Base-by-base conservation (phyloP, 2,888 invertebrate species). In the Sceliomorpha sp. region DNA sequence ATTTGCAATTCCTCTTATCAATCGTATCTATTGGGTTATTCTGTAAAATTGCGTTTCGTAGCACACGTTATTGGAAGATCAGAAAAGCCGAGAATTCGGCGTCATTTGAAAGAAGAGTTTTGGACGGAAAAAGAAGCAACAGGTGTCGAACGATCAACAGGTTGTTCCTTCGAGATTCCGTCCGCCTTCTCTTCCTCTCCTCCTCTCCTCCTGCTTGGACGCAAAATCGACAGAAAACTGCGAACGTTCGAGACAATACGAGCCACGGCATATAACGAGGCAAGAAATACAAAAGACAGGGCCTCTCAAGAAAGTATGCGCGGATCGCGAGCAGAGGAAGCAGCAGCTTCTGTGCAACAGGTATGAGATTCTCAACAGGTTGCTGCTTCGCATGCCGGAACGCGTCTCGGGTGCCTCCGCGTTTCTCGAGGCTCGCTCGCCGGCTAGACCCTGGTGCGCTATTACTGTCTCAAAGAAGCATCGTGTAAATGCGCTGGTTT, bases 331-430 rank as follows among this genome's bases (percentile, higher is more conserved):
- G 75, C 76, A 76, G 59, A 73, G 72, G 72, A 71, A 71, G 59
- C 62, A 47, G n/a, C 47, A 67, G 53, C 60, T 58, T 63, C 62
- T 37, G 51, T 67, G 78, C 81, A 86, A 82, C 83, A 83, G 81
- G 83, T 79, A 80, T 80, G 79, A 80, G 80, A 81, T 82, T 78
- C 78, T 83, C 84, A 83, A 84, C 86, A 85, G 85, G 83, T 84
- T 83, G 82, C 84, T 83, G 82, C 80, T 85, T 81, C 81, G 79
- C 82, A 79, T 78, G 78, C 81, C 83, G 74, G 77, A n/a, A 78
- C 78, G 80, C 79, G 78, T 75, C 73, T 42, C 42, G 24, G 45
- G 29, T 13, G 32, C 31, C n/a, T 44, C 24, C 27, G 31, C 26
- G 42, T 17, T 5, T 20, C 20, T n/a, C 37, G 37, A 72, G 70